These are phyloP conservation scores for Macropodus opercularis DNA, from an alignment of 2,797 vertebrate species.

Conservation along the genomic window DNA sequence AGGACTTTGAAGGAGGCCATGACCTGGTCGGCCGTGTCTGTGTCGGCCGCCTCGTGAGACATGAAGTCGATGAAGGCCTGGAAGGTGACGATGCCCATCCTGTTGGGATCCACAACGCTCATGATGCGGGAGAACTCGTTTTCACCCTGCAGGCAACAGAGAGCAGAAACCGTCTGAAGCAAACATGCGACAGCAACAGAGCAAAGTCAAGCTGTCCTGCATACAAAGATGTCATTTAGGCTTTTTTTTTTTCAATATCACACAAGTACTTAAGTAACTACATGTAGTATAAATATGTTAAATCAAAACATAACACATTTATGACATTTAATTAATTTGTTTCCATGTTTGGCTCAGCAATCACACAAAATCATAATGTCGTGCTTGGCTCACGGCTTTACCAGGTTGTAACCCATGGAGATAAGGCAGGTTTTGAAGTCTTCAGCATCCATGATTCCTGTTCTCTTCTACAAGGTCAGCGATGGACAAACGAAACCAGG, in stretches of 20 bases:
- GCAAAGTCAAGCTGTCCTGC: neutral
- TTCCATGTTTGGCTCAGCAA: neutral
- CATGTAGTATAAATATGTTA: too few species aligned
- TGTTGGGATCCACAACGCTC: constrained; percentile 98
- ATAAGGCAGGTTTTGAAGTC: constrained; percentile 99
- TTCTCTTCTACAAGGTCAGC: constrained; percentile 94
- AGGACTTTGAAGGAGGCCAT: constrained; percentile 99
- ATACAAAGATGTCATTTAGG: neutral
- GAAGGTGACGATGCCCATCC: constrained; percentile 94
- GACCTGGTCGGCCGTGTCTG: constrained; percentile 97
- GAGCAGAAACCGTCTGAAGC: constrained; percentile 10
- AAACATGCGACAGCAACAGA: constrained; percentile 22
- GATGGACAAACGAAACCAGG: constrained; percentile 63
- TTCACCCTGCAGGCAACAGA: constrained; percentile 86
- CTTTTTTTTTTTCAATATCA: neutral
- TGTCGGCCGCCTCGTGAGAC: constrained; percentile 97
- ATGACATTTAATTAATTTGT: too few species aligned
- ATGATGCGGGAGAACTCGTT: constrained; percentile 98
- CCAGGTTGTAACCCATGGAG: constrained; percentile 99
- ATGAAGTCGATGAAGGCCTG: constrained; percentile 99
- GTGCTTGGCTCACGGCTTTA: constrained; percentile 82
- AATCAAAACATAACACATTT: too few species aligned
- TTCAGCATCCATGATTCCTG: constrained; percentile 98
- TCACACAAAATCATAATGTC: constrained; percentile 45
- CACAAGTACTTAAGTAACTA: neutral